Conservation (phyloP, 2,888 invertebrate genomes). For the Rutpela maculata region DNA sequence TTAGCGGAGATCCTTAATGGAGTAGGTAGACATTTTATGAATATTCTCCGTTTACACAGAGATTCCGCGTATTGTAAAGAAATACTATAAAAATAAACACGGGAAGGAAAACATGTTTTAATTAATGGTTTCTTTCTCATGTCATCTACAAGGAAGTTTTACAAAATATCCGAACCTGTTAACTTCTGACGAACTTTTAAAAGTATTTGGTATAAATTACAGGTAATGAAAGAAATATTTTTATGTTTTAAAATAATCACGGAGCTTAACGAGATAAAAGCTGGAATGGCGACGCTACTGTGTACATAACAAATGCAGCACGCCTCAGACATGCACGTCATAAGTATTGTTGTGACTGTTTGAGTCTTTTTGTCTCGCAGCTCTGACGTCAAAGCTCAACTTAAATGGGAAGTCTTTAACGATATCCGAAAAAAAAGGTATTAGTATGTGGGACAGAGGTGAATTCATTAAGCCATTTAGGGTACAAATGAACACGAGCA, state of each 20-base stretch:
- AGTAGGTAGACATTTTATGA: background rate
- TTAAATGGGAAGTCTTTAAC: constrained; percentile 26
- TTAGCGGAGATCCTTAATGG: background rate
- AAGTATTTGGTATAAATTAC: too few species aligned
- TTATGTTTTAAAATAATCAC: background rate
- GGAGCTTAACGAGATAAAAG: background rate
- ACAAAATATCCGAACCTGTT: too few species aligned
- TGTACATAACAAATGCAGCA: background rate
- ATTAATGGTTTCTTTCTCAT: too few species aligned
- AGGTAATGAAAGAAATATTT: background rate
- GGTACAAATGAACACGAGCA: constrained; percentile 20
- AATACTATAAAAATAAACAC: background rate
- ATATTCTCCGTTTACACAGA: background rate
- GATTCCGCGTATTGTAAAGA: background rate
- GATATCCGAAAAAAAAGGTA: constrained; percentile 14
- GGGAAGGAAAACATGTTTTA: too few species aligned
- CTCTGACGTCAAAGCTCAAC: constrained; percentile 23
- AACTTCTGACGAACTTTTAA: too few species aligned
- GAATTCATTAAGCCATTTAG: constrained; percentile 33
- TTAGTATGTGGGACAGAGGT: constrained; percentile 16
- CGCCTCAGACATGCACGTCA: constrained; percentile 36
- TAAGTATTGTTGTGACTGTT: background rate
- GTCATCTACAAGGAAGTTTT: too few species aligned
- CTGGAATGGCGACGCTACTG: background rate
- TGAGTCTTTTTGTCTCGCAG: constrained; percentile 28